Conservation (phyloP, 2,113 vertebrate species). For the Myrmecobius fasciatus region DNA sequence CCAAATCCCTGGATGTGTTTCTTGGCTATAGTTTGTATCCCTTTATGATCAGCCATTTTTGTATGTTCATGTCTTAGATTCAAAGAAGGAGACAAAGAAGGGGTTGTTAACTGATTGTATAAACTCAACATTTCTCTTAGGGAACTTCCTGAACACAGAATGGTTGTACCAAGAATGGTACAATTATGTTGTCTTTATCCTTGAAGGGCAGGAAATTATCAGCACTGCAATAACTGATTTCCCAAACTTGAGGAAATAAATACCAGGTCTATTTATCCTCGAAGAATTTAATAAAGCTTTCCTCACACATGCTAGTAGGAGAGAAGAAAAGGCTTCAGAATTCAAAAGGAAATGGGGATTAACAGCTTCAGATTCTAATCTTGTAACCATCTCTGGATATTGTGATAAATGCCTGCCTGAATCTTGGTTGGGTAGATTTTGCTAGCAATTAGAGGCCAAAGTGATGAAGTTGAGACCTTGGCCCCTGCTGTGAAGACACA, state of each 20-base stretch:
- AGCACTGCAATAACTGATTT: neutral
- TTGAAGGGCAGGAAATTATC: neutral
- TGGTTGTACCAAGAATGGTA: neutral
- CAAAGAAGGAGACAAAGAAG: neutral
- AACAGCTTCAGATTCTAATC: constrained; percentile 17
- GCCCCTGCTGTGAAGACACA: neutral
- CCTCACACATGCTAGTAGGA: neutral
- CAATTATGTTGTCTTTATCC: neutral
- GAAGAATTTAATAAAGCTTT: neutral
- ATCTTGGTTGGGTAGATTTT: constrained; percentile 37
- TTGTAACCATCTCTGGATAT: constrained; percentile 41
- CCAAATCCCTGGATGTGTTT: neutral
- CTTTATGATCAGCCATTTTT: neutral
- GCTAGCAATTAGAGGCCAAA: constrained; percentile 1
- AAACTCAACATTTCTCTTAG: neutral
- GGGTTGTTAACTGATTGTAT: accelerated
- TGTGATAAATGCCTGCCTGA: constrained; percentile 19
- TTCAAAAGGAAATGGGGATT: neutral
- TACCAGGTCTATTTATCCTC: neutral
- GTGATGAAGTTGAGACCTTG: constrained; percentile 21
- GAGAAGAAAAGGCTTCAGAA: neutral
- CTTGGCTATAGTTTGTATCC: neutral
- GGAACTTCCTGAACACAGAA: neutral
- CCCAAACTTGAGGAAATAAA: neutral
- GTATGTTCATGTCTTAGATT: neutral